Evolutionary conservation across 2,888 invertebrate genomes (phyloP).

Genomic region (Athalia circularis): DNA sequence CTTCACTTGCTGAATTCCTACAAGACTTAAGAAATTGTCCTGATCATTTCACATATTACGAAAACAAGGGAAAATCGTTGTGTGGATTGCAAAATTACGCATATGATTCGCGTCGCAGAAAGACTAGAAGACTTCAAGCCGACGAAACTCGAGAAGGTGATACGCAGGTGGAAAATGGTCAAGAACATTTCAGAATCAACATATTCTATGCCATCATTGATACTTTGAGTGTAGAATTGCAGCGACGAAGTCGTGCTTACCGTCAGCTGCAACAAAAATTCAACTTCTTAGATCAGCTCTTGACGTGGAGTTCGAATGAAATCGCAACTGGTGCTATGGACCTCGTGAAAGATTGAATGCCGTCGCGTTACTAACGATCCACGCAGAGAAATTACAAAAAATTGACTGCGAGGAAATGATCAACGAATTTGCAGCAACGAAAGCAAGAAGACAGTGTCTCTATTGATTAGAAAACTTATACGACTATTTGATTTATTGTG

Average conservation of each 20-base stretch:
- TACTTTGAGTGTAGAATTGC: slow-evolving; percentile 29
- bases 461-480: too few relatives aligned
- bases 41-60: slow-evolving; percentile 17
- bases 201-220: slow-evolving; percentile 27
- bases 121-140: slow-evolving; percentile 9
- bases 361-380: too few relatives aligned
- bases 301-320: slow-evolving; percentile 27
- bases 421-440: too few relatives aligned
- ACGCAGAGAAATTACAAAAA: too few relatives aligned
- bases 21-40: slow-evolving; percentile 15
- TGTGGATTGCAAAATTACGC: slow-evolving; percentile 18
- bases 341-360: too few relatives aligned
- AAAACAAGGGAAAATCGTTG: slow-evolving; percentile 14
- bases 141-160: slow-evolving; percentile 14
- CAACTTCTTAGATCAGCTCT: slow-evolving; percentile 28
- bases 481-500: too few relatives aligned
- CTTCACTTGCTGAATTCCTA: slow-evolving; percentile 8
- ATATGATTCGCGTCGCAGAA: slow-evolving; percentile 27
- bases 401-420: too few relatives aligned
- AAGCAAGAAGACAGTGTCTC: too few relatives aligned
- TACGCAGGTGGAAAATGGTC: slow-evolving; percentile 20
- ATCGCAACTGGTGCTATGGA: slow-evolving; percentile 26
- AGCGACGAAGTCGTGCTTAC: slow-evolving; percentile 29
- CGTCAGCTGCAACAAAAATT: slow-evolving; percentile 31
- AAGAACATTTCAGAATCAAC: slow-evolving; percentile 28